Percentiles rank a stretch among this genome's conserved stretches.
Conservation (phyloP, 2,888 invertebrate species). For the Bugula neritina region DNA sequence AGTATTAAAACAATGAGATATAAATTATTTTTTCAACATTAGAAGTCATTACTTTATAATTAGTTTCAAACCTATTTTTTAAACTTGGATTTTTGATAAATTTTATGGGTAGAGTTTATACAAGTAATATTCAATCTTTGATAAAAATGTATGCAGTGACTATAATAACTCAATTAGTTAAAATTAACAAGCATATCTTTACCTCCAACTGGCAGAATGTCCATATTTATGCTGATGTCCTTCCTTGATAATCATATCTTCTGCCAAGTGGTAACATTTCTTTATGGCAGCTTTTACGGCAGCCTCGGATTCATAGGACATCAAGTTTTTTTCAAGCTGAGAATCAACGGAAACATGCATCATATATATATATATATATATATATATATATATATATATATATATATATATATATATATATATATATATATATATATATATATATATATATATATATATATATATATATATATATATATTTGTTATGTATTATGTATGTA, state of each 20-base stretch:
- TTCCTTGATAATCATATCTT: not conserved
- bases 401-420: conserved; percentile 27
- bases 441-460: conserved; percentile 28
- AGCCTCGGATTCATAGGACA: not conserved
- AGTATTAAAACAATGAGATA: too few relatives aligned
- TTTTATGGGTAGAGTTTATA: too few relatives aligned
- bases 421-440: conserved; percentile 29
- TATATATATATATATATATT: conserved; percentile 28
- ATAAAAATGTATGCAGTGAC: too few relatives aligned
- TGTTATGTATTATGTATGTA: conserved; percentile 21
- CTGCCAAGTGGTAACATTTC: not conserved
- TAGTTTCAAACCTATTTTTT: too few relatives aligned
- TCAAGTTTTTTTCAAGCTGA: too few relatives aligned
- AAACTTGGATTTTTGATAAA: too few relatives aligned
- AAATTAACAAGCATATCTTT: too few relatives aligned
- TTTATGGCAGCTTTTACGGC: not conserved
- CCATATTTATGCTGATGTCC: not conserved
- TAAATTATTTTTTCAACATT: too few relatives aligned
- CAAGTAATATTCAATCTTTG: too few relatives aligned
- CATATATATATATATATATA: conserved; percentile 12
- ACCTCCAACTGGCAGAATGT: not conserved
- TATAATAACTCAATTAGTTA: too few relatives aligned
- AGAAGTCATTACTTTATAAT: too few relatives aligned
- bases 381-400: conserved; percentile 27
- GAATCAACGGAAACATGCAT: too few relatives aligned